These are phyloP conservation scores for Heteromurus nitidus DNA, from an alignment of 2,888 invertebrate species.

Conservation along the genomic window DNA sequence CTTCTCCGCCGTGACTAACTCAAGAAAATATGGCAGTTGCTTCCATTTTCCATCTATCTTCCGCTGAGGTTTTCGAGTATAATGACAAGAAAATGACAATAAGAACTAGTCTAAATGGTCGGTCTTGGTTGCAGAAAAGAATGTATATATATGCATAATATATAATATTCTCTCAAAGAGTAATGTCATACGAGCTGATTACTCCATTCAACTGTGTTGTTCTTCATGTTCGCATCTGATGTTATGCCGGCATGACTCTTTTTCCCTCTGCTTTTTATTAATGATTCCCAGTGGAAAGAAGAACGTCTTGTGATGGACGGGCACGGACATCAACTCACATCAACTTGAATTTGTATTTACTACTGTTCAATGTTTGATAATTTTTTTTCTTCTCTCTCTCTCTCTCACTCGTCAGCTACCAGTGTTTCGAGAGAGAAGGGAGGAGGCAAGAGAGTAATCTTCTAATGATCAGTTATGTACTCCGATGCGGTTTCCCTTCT, in stretches of 20 bases:
- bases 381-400: too few relatives aligned
- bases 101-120: background rate
- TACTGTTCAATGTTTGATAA: too few relatives aligned
- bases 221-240: constrained; percentile 12
- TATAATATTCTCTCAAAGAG: background rate
- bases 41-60: background rate
- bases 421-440: background rate
- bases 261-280: constrained; percentile 66
- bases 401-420: background rate
- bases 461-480: background rate
- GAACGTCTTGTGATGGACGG: constrained; percentile 68
- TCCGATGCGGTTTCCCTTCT: too few relatives aligned
- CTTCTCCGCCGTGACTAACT: background rate
- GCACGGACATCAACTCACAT: constrained; percentile 53
- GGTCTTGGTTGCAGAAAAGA: too few relatives aligned
- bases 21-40: constrained; percentile 3
- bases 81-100: background rate
- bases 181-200: constrained; percentile 12
- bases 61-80: too few relatives aligned
- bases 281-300: constrained; percentile 72
- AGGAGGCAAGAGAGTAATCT: background rate
- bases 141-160: background rate
- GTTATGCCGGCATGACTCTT: constrained; percentile 3
- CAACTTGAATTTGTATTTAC: too few relatives aligned
- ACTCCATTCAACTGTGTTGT: constrained; percentile 21